These are phyloP conservation scores for Propithecus coquereli DNA, from an alignment of 2,113 vertebrate genomes.

Conservation along the genomic window DNA sequence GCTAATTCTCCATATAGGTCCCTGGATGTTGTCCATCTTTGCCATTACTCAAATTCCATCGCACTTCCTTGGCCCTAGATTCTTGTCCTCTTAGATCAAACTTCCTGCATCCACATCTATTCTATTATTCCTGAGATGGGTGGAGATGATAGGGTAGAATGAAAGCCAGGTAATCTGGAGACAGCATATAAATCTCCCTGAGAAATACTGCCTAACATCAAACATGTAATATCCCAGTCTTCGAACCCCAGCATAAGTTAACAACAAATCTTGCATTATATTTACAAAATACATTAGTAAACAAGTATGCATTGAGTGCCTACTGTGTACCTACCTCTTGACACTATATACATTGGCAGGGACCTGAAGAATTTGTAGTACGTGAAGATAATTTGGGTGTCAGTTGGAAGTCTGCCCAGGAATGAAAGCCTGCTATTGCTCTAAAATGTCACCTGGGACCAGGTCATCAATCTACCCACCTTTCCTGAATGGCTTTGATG, in stretches of 20 bases:
- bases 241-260: neutral
- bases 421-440: conserved; percentile 56
- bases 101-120: neutral
- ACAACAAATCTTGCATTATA: neutral
- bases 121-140: neutral
- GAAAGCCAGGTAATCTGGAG: neutral
- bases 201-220: neutral
- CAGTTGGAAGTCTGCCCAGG: conserved; percentile 59
- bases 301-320: neutral
- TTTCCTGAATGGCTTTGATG: conserved; percentile 59
- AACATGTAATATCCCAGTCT: neutral
- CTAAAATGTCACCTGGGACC: conserved; percentile 57
- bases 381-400: conserved; percentile 35
- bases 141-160: neutral
- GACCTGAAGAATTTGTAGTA: neutral
- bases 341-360: neutral
- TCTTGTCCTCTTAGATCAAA: neutral
- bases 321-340: neutral
- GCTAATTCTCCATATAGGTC: neutral
- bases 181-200: neutral
- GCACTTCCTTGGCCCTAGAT: neutral
- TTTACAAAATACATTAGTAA: neutral
- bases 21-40: neutral
- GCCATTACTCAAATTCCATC: neutral
- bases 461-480: conserved; percentile 66